Percentiles rank a stretch among this genome's conserved stretches.
These are phyloP conservation scores for Colostygia pectinataria DNA, from an alignment of 2,888 invertebrate species.

Conservation along the genomic window DNA sequence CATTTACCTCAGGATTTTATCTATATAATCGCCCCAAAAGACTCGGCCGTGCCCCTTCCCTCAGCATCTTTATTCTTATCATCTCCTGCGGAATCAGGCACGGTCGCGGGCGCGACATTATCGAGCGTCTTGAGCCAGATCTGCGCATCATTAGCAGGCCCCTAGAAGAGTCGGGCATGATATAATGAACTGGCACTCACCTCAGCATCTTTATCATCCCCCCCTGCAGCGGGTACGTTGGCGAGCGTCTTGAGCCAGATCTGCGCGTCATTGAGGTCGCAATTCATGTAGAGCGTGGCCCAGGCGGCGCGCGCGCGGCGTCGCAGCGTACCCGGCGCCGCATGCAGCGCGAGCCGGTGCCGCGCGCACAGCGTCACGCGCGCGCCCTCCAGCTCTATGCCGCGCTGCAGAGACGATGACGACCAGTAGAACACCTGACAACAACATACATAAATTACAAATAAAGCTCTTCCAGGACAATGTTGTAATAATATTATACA, in stretches of 20 bases:
- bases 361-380: conserved; percentile 92
- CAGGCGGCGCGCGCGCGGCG: conserved; percentile 94
- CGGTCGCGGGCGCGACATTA: too few species aligned
- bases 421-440: conserved; percentile 95
- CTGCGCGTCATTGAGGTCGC: conserved; percentile 95
- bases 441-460: too few species aligned
- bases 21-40: too few species aligned
- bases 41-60: too few species aligned
- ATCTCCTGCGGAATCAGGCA: conserved; percentile 29
- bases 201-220: conserved; percentile 53
- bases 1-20: too few species aligned
- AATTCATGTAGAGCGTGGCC: conserved; percentile 96
- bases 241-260: conserved; percentile 94
- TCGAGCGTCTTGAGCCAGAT: conserved; percentile 94
- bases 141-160: conserved; percentile 95
- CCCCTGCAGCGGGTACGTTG: conserved; percentile 23
- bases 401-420: conserved; percentile 97
- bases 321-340: conserved; percentile 90
- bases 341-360: conserved; percentile 87
- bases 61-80: conserved; percentile 56
- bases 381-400: conserved; percentile 92
- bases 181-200: too few species aligned
- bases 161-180: too few species aligned
- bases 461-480: too few species aligned
- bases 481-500: too few species aligned